A percentile compares a stretch with the other conserved stretches of the same genome.
phyloP scores from a whole-genome alignment of 2,113 vertebrate species.

The Microcebus lehilahytsara region DNA sequence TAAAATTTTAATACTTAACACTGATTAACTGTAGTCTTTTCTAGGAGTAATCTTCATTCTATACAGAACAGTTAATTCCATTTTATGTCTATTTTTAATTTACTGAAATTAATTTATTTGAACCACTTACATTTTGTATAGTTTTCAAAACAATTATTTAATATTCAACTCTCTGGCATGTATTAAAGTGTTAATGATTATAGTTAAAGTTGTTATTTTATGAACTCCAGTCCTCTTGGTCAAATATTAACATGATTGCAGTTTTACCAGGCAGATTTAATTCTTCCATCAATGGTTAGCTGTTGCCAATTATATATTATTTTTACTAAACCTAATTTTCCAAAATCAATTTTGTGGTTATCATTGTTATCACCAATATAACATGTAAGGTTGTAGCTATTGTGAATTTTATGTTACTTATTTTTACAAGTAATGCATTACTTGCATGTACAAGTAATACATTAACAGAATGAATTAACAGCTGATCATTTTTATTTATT shows the following conservation, averaged over 20 bases:
- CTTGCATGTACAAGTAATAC: no score
- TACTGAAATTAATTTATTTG: slow-evolving; percentile 7
- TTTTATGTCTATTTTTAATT: not conserved
- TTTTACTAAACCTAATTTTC: slow-evolving; percentile 28
- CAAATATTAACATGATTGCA: not conserved
- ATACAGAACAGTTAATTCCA: not conserved
- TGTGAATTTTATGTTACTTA: slow-evolving; percentile 2
- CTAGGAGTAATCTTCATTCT: not conserved
- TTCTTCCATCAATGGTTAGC: not conserved
- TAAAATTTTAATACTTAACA: not conserved
- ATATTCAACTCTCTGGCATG: not conserved
- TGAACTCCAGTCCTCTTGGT: not conserved
- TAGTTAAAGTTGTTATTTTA: not conserved
- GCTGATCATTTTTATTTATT: not conserved
- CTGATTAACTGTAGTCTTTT: not conserved
- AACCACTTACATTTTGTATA: not conserved
- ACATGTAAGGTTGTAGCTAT: not conserved
- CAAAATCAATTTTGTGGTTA: not conserved
- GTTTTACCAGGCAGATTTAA: not conserved
- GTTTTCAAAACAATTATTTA: slow-evolving; percentile 22
- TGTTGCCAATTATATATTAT: not conserved
- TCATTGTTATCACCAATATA: not conserved
- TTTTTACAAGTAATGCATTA: not conserved
- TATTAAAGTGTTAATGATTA: not conserved
- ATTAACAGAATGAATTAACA: not conserved